Evolutionary conservation across 2,888 invertebrate species (phyloP).

Genomic region (Eudasyphora cyanicolor): DNA sequence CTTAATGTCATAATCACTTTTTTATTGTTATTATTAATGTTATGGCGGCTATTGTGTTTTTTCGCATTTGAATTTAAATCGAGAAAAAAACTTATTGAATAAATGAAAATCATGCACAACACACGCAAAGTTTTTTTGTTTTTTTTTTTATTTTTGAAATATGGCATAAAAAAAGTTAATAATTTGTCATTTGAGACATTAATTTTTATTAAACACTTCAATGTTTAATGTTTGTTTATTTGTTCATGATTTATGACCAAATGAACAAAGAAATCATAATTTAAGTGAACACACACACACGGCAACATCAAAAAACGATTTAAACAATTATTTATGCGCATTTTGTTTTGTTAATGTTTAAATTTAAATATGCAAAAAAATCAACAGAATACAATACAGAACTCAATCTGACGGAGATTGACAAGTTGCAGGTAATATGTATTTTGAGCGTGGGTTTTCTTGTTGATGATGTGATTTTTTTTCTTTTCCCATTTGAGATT

Average conservation of each 20-base stretch:
- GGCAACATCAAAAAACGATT: neutral
- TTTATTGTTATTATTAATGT: neutral
- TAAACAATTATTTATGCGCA: conserved; percentile 12
- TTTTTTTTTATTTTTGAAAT: no score
- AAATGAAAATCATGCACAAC: conserved; percentile 14
- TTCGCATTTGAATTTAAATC: neutral
- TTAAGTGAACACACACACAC: neutral
- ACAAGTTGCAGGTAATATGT: neutral
- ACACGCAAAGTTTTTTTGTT: neutral
- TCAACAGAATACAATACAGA: neutral
- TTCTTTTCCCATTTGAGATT: no score
- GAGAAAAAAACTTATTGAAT: neutral
- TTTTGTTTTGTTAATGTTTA: neutral
- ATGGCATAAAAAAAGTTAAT: conserved; percentile 12
- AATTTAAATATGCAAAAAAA: neutral
- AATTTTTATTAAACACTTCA: conserved; percentile 29
- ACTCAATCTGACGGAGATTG: neutral
- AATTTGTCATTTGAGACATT: conserved; percentile 26
- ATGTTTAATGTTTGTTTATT: conserved; percentile 16
- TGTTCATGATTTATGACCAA: conserved; percentile 19
- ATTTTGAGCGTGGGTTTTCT: neutral
- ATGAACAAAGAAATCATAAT: conserved; percentile 29
- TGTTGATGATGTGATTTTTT: neutral
- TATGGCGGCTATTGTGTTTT: neutral
- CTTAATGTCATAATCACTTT: neutral